phyloP scores from a whole-genome alignment of 2,113 vertebrate species.

The Rhombomys opimus region DNA sequence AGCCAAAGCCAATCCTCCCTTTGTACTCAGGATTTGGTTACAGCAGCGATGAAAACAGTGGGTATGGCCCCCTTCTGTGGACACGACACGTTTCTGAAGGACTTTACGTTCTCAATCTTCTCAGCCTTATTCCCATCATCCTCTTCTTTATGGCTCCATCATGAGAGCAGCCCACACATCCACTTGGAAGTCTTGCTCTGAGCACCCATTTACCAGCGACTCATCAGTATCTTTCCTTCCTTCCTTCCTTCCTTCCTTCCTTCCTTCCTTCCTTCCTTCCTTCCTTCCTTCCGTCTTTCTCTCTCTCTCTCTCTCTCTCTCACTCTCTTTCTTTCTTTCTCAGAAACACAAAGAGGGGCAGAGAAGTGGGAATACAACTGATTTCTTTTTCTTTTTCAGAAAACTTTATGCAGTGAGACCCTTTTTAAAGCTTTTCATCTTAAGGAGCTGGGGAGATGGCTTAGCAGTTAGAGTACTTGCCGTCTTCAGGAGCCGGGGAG shows the following conservation, averaged over 20 bases:
- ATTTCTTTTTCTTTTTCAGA: background rate
- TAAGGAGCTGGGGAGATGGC: background rate
- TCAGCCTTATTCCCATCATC: background rate
- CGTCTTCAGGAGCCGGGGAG: background rate
- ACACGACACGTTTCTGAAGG: background rate
- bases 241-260: too few relatives aligned
- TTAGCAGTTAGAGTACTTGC: background rate
- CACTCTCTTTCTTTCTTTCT: too few relatives aligned
- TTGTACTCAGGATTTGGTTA: background rate
- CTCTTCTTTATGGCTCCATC: background rate
- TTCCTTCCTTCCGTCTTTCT: too few relatives aligned
- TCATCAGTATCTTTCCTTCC: background rate
- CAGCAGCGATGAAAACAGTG: background rate
- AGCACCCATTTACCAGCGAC: background rate
- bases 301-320: too few relatives aligned
- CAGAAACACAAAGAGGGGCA: background rate
- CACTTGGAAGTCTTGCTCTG: background rate
- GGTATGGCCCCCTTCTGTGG: background rate
- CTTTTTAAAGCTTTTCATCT: background rate
- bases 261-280: too few relatives aligned
- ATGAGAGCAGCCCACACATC: background rate
- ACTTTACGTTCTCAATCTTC: background rate
- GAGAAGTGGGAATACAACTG: background rate
- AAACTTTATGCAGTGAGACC: background rate
- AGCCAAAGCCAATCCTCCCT: background rate